phyloP scores from a whole-genome alignment of 2,888 invertebrate species.

The Meloe dianella region DNA sequence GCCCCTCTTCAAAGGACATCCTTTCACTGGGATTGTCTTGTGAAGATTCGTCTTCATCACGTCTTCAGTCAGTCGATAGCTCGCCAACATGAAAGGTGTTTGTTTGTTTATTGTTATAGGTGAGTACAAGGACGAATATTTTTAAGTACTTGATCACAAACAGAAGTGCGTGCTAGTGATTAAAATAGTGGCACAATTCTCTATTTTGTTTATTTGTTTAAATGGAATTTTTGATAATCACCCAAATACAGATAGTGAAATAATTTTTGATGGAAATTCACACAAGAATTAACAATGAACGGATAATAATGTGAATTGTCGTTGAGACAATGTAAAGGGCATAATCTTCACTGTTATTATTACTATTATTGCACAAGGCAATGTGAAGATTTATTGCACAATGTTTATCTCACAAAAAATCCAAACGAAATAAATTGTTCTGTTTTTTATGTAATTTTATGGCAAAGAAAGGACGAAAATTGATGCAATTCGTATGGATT shows the following conservation, averaged over 20 bases:
- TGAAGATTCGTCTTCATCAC: slow-evolving; percentile 45
- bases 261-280: not conserved
- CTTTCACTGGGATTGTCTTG: slow-evolving; percentile 54
- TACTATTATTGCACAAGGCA: not conserved
- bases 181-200: not conserved
- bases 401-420: not conserved
- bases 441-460: not conserved
- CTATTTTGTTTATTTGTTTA: too few relatives aligned
- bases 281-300: not conserved
- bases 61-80: slow-evolving; percentile 53
- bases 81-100: slow-evolving; percentile 56
- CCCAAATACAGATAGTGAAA: not conserved
- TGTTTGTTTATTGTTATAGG: slow-evolving; percentile 56
- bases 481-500: not conserved
- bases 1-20: slow-evolving; percentile 44
- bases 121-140: slow-evolving; percentile 46
- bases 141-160: not conserved
- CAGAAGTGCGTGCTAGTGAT: not conserved
- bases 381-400: not conserved
- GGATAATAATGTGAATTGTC: not conserved
- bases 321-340: slow-evolving; percentile 4
- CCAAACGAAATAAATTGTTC: not conserved
- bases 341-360: too few relatives aligned
- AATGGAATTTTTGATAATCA: too few relatives aligned
- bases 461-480: not conserved